These are phyloP conservation scores for Sebastes alutus DNA, from an alignment of 2,797 vertebrate species.

Conservation along the genomic window DNA sequence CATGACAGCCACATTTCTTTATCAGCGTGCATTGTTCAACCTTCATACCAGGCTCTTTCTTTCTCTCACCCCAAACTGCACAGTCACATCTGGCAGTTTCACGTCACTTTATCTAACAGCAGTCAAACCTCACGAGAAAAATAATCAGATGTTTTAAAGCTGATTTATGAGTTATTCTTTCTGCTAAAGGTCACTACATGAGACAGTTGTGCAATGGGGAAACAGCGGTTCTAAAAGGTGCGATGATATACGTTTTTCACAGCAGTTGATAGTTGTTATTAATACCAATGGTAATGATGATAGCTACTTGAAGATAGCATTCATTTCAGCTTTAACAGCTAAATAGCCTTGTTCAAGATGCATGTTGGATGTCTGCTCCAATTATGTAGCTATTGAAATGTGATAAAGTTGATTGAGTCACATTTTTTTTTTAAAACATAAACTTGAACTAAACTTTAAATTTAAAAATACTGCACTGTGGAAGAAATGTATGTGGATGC, in stretches of 20 bases:
- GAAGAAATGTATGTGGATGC: neutral
- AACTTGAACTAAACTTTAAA: neutral
- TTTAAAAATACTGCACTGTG: neutral
- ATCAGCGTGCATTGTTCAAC: neutral
- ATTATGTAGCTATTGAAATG: neutral
- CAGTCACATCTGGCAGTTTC: slow-evolving; percentile 26
- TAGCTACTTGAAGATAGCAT: neutral
- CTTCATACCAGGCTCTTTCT: neutral
- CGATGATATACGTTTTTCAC: neutral
- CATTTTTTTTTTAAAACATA: neutral
- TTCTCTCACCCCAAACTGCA: neutral
- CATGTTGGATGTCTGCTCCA: neutral
- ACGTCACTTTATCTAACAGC: slow-evolving; percentile 17
- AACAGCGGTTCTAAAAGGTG: neutral
- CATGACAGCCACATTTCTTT: slow-evolving; percentile 68
- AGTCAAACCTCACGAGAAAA: slow-evolving; percentile 15
- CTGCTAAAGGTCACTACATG: neutral
- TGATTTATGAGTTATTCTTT: neutral
- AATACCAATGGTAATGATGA: neutral
- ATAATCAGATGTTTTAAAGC: slow-evolving; percentile 12
- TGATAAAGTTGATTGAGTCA: neutral
- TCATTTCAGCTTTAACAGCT: neutral
- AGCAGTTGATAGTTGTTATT: neutral
- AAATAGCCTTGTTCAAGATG: slow-evolving; percentile 6
- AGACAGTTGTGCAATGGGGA: neutral